Evolutionary conservation across 2,797 vertebrate genomes (phyloP).

Genomic region (Huso huso): DNA sequence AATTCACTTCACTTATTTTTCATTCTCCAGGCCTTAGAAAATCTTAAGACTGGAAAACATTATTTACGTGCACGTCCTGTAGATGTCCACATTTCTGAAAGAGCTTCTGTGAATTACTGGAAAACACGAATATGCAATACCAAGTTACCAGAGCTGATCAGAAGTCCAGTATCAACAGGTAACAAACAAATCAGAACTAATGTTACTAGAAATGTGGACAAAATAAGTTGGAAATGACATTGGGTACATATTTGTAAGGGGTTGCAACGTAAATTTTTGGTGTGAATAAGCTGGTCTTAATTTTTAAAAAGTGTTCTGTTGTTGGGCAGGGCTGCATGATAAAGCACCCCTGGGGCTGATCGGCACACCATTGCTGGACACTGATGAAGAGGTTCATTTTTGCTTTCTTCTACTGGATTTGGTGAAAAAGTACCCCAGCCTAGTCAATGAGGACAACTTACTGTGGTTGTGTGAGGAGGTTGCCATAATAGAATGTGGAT

Average conservation of each 20-base stretch:
- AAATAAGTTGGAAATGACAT: no score
- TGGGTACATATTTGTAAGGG: no score
- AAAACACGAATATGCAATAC: conserved; percentile 40
- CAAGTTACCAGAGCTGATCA: conserved; percentile 42
- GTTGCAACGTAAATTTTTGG: no score
- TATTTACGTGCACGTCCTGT: no score
- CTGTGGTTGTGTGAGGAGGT: conserved; percentile 22
- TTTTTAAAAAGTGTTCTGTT: conserved; percentile 1
- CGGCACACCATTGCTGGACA: conserved; percentile 47
- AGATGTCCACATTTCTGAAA: conserved; percentile 36
- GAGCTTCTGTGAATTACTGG: conserved; percentile 46
- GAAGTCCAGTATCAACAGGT: conserved; percentile 48
- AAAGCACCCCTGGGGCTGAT: conserved; percentile 50
- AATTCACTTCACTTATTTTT: no score
- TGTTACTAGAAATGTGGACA: no score
- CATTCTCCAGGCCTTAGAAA: no score
- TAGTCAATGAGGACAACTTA: conserved; percentile 37
- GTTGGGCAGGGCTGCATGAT: conserved; percentile 39
- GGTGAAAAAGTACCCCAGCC: conserved; percentile 42
- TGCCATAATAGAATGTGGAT: conserved; percentile 46
- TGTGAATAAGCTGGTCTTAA: no score
- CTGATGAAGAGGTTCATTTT: conserved; percentile 50
- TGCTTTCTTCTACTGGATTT: conserved; percentile 52
- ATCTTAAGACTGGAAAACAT: no score
- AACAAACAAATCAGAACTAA: not conserved